Percentiles rank a stretch among this genome's conserved stretches.
Evolutionary conservation across 2,113 vertebrate species (phyloP).

Genomic region (Barnardius zonarius): DNA sequence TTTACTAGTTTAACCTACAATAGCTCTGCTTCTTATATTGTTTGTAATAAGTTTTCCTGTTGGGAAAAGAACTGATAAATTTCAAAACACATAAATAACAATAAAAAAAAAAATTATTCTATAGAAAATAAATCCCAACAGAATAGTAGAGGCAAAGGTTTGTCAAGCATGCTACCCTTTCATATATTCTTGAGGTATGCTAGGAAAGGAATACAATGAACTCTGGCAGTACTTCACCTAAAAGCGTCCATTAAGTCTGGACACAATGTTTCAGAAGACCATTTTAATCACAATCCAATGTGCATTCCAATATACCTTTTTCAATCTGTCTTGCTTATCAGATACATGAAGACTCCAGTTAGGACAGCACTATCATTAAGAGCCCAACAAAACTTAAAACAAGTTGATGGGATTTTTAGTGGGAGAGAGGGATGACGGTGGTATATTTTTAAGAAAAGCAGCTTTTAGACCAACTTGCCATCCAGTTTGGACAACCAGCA

Average conservation of each 20-base stretch:
- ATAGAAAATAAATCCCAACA: not conserved
- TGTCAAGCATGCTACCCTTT: not conserved
- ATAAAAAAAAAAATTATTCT: not conserved
- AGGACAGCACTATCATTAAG: not conserved
- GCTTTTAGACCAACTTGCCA: not conserved
- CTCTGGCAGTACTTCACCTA: not conserved
- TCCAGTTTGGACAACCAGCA: not conserved
- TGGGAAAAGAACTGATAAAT: not conserved
- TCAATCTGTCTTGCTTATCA: not conserved
- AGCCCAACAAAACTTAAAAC: not conserved
- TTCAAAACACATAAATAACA: not conserved
- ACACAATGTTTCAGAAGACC: not conserved
- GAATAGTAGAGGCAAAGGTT: not conserved
- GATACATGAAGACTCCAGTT: not conserved
- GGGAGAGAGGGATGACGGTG: no score
- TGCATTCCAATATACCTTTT: rapidly evolving
- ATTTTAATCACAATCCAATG: not conserved
- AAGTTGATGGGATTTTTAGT: not conserved
- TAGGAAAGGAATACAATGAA: not conserved
- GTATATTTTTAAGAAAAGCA: not conserved
- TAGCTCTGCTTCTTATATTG: not conserved
- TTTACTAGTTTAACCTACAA: not conserved
- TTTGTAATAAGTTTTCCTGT: not conserved
- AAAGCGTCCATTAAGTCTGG: not conserved
- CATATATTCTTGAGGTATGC: not conserved